Conservation (phyloP, 2,797 vertebrate genomes). For the Furcifer pardalis region DNA sequence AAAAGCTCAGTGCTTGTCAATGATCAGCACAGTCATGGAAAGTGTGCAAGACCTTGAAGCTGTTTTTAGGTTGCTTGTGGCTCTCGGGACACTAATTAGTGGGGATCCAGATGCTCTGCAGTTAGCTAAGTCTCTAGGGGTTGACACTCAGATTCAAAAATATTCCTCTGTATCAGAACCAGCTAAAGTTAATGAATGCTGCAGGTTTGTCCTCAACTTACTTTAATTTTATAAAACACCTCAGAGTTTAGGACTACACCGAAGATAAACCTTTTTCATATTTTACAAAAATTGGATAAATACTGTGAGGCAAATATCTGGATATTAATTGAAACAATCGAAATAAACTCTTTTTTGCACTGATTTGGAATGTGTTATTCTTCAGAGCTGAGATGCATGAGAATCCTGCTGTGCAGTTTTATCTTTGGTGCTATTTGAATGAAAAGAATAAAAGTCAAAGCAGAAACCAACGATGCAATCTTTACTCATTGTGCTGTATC, state of each 20-base stretch:
- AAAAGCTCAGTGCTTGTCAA: conserved; percentile 95
- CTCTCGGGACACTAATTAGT: conserved; percentile 92
- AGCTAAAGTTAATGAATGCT: conserved; percentile 94
- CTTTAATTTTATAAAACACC: conserved; percentile 73
- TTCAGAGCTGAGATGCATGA: conserved; percentile 4
- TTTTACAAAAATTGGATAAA: conserved; percentile 67
- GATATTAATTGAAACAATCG: conserved; percentile 54
- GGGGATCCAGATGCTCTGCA: conserved; percentile 89
- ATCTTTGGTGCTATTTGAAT: not conserved
- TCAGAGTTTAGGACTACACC: conserved; percentile 43
- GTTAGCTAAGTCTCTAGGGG: conserved; percentile 92
- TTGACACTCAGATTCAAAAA: conserved; percentile 93
- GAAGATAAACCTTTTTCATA: conserved; percentile 49
- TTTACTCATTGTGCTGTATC: not conserved
- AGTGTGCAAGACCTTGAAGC: conserved; percentile 95
- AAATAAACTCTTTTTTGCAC: conserved; percentile 79
- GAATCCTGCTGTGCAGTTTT: not conserved
- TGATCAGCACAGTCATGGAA: conserved; percentile 92
- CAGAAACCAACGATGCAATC: not conserved
- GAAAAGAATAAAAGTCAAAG: conserved; percentile 19
- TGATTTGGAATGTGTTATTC: conserved; percentile 50
- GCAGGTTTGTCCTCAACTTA: conserved; percentile 91
- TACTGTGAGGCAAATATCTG: conserved; percentile 67
- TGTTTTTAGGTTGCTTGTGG: conserved; percentile 95
- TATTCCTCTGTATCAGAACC: conserved; percentile 90